Conservation (phyloP, 1,140 invertebrate genomes). For the Varroa destructor region DNA sequence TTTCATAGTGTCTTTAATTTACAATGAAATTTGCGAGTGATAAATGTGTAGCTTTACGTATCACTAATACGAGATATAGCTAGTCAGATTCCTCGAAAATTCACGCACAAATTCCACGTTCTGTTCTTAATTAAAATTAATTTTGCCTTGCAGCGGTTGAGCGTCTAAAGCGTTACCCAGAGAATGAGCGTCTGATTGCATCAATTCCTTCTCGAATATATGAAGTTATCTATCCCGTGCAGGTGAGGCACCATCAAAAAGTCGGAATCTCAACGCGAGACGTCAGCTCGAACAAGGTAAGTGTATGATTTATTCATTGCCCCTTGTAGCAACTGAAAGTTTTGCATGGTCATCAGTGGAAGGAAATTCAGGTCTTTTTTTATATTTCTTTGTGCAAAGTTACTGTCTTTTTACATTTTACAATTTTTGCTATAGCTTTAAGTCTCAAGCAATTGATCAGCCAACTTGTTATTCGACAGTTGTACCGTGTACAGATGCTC, state of each 20-base stretch:
- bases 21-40: too few relatives aligned
- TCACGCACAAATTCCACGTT: too few relatives aligned
- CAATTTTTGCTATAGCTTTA: too few relatives aligned
- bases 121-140: background rate
- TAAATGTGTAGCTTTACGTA: too few relatives aligned
- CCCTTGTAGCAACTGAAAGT: background rate
- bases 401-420: too few relatives aligned
- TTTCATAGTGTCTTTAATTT: too few relatives aligned
- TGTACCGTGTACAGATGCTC: too few relatives aligned
- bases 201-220: slow-evolving; percentile 77
- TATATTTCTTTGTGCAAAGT: slow-evolving; percentile 4
- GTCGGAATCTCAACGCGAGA: slow-evolving; percentile 61
- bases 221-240: slow-evolving; percentile 85
- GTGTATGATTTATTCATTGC: slow-evolving; percentile 13
- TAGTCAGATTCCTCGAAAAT: too few relatives aligned
- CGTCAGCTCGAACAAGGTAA: slow-evolving; percentile 43
- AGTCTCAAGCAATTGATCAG: too few relatives aligned
- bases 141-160: slow-evolving; percentile 34
- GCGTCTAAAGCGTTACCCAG: slow-evolving; percentile 36
- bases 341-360: background rate
- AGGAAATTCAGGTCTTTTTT: slow-evolving; percentile 17
- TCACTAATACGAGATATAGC: too few relatives aligned
- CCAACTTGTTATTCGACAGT: too few relatives aligned
- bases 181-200: slow-evolving; percentile 76
- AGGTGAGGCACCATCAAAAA: slow-evolving; percentile 81